A percentile compares a stretch with the other conserved stretches of the same genome.
phyloP scores from a whole-genome alignment of 2,888 invertebrate genomes.

The Stenchaetothrips biformis region DNA sequence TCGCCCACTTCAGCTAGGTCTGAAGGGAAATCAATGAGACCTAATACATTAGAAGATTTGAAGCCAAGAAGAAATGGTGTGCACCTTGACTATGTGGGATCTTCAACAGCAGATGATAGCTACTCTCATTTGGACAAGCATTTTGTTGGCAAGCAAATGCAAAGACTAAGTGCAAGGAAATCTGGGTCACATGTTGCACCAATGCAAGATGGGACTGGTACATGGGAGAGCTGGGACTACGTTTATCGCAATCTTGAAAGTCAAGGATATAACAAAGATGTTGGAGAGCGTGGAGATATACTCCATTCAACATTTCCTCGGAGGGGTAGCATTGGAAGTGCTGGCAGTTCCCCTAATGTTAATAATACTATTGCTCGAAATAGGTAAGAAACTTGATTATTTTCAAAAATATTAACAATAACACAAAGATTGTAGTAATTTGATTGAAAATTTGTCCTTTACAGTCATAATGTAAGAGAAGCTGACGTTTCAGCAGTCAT shows the following conservation, averaged over 20 bases:
- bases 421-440: not conserved
- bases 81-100: not conserved
- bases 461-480: not conserved
- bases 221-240: slow-evolving; percentile 68
- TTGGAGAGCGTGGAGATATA: slow-evolving; percentile 62
- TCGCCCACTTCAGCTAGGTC: not conserved
- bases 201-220: slow-evolving; percentile 56
- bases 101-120: not conserved
- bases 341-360: not conserved
- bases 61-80: slow-evolving; percentile 26
- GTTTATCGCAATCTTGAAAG: slow-evolving; percentile 72
- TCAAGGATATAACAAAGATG: slow-evolving; percentile 61
- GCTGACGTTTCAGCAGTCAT: not conserved
- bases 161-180: not conserved
- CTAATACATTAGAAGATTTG: slow-evolving; percentile 31
- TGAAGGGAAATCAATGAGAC: not conserved
- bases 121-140: not conserved
- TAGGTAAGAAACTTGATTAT: not conserved
- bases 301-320: slow-evolving; percentile 38
- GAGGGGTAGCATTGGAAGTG: slow-evolving; percentile 26
- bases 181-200: not conserved
- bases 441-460: not conserved
- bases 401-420: not conserved
- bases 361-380: not conserved
- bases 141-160: slow-evolving; percentile 28